These are phyloP conservation scores for Minunthozetes semirufus DNA, from an alignment of 2,888 invertebrate genomes.

Conservation along the genomic window DNA sequence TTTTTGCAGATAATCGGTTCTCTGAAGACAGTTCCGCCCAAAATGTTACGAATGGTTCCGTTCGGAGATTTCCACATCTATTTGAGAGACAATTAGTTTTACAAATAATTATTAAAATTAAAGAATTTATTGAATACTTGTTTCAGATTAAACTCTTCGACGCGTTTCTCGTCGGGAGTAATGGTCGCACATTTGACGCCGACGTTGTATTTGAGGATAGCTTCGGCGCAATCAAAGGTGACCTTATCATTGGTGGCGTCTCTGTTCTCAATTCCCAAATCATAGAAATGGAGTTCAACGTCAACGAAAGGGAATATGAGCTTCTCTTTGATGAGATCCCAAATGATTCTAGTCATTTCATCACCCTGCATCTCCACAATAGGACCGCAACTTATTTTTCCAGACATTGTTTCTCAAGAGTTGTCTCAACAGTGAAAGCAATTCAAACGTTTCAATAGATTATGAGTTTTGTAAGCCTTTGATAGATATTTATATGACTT, in stretches of 20 bases:
- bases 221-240: conserved; percentile 92
- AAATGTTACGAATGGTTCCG: conserved; percentile 59
- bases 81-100: conserved; percentile 88
- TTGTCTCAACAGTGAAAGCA: not conserved
- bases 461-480: no score
- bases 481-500: no score
- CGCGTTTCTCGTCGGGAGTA: conserved; percentile 78
- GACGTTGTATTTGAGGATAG: conserved; percentile 92
- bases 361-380: conserved; percentile 87
- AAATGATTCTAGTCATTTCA: conserved; percentile 94
- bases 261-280: conserved; percentile 89
- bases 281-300: conserved; percentile 77
- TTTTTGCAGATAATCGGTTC: conserved; percentile 59
- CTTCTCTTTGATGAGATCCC: conserved; percentile 96
- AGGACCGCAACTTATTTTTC: conserved; percentile 50
- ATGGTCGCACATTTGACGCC: conserved; percentile 98
- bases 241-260: conserved; percentile 91
- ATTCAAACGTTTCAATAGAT: no score
- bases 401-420: conserved; percentile 12
- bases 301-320: conserved; percentile 92
- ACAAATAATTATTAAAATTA: conserved; percentile 74
- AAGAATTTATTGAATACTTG: conserved; percentile 45
- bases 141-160: conserved; percentile 83
- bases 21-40: conserved; percentile 55
- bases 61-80: conserved; percentile 73